A percentile compares a stretch with the other conserved stretches of the same genome.
phyloP scores from a whole-genome alignment of 2,888 invertebrate genomes.

The Leptarthrus brevirostris region DNA sequence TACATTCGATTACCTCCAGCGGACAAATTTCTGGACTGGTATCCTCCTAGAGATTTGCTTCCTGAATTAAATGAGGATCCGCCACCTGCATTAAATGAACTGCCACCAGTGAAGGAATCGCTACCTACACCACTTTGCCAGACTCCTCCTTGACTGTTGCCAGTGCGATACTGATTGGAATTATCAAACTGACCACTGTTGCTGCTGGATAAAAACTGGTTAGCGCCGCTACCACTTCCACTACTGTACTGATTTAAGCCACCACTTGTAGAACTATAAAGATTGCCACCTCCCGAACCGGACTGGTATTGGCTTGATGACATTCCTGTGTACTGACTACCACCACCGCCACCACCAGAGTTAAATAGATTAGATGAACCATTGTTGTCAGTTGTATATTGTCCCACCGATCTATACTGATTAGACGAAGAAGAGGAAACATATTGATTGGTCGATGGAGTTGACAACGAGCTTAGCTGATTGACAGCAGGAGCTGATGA shows the following conservation, averaged over 20 bases:
- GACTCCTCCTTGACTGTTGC: too few relatives aligned
- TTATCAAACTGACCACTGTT: too few relatives aligned
- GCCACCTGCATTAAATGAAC: too few relatives aligned
- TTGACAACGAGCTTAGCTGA: background rate
- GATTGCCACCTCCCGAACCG: background rate
- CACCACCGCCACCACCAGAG: background rate
- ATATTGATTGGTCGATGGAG: background rate
- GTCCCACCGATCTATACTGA: background rate
- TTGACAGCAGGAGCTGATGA: background rate
- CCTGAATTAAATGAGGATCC: background rate
- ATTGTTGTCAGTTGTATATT: background rate
- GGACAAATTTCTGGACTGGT: background rate
- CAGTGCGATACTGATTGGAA: too few relatives aligned
- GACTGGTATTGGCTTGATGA: constrained; percentile 13
- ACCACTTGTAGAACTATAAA: background rate
- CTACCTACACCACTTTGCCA: too few relatives aligned
- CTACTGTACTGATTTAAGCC: background rate
- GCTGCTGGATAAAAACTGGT: too few relatives aligned
- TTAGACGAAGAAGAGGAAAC: background rate
- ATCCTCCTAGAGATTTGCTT: background rate
- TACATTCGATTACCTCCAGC: background rate
- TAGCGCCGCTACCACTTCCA: background rate
- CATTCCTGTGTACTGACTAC: background rate
- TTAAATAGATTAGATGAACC: background rate
- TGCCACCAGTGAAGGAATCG: too few relatives aligned